Conservation (phyloP, 2,888 invertebrate genomes). For the Limnephilus marmoratus region DNA sequence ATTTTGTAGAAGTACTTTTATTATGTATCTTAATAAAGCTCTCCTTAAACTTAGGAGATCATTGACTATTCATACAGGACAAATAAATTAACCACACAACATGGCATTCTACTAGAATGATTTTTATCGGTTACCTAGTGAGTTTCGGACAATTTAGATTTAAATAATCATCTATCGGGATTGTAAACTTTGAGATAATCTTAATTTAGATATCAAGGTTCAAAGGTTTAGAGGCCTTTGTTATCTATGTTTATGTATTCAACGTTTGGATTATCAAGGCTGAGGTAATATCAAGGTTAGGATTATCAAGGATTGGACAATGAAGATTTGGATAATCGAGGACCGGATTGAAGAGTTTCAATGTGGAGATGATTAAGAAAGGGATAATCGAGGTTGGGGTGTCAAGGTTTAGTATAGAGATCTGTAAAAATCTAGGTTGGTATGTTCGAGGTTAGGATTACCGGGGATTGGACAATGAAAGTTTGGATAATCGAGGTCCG, state of each 20-base stretch:
- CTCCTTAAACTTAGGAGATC: background rate
- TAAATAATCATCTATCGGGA: background rate
- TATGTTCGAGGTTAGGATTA: too few relatives aligned
- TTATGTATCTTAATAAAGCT: background rate
- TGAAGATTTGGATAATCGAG: too few relatives aligned
- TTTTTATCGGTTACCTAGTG: too few relatives aligned
- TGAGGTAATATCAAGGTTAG: background rate
- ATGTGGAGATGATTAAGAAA: background rate
- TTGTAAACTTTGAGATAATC: background rate
- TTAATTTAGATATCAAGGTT: background rate
- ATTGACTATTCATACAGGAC: background rate
- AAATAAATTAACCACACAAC: too few relatives aligned
- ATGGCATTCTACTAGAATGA: background rate
- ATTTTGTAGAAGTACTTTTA: background rate
- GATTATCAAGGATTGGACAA: too few relatives aligned
- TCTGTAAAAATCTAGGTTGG: too few relatives aligned
- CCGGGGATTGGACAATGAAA: too few relatives aligned
- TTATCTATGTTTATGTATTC: background rate
- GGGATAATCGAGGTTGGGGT: too few relatives aligned
- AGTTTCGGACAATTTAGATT: background rate
- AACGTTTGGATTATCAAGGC: background rate
- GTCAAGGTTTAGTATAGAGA: too few relatives aligned
- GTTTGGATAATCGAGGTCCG: too few relatives aligned
- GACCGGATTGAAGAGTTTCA: too few relatives aligned
- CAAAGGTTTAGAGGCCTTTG: background rate